Percentiles rank a stretch among this genome's conserved stretches.
Evolutionary conservation across 30 jellyfish, hydroid and myxozoan genomes (phyloP).

Genomic region (Aurelia aurita): DNA sequence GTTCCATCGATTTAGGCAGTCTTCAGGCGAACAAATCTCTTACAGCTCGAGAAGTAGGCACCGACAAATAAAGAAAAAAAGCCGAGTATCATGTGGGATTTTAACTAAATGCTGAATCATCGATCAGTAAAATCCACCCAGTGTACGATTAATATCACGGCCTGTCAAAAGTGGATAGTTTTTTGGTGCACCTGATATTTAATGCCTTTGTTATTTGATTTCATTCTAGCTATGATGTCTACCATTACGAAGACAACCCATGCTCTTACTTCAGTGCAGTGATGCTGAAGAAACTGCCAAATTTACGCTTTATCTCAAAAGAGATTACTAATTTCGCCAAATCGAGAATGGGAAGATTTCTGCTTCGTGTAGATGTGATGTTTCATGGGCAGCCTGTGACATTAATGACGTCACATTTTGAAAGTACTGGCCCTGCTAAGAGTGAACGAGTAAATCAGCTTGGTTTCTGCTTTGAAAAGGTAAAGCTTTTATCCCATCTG

Average conservation of each 20-base stretch:
- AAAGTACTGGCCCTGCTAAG: slow-evolving; percentile 50
- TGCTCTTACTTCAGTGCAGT: slow-evolving; percentile 42
- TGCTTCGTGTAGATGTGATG: slow-evolving; percentile 34
- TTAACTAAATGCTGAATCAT: too few species aligned
- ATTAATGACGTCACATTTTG: slow-evolving; percentile 85
- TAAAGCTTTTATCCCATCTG: background rate
- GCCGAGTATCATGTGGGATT: too few species aligned
- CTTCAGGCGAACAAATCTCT: too few species aligned
- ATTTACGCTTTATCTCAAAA: slow-evolving; percentile 3
- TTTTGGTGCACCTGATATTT: too few species aligned
- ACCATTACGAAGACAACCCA: slow-evolving; percentile 3
- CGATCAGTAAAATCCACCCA: too few species aligned
- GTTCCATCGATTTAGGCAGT: too few species aligned
- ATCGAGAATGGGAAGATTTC: slow-evolving; percentile 78
- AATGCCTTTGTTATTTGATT: too few species aligned
- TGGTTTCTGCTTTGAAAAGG: slow-evolving; percentile 45
- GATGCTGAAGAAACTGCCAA: slow-evolving; percentile 11
- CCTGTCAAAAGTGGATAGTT: too few species aligned
- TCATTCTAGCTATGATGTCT: slow-evolving; percentile 36
- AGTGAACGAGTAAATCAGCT: slow-evolving; percentile 71
- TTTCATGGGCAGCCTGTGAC: slow-evolving; percentile 44
- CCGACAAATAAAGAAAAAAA: too few species aligned
- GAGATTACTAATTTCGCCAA: slow-evolving; percentile 18
- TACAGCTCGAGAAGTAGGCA: too few species aligned
- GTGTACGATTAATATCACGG: too few species aligned